Evolutionary conservation across 2,797 vertebrate species (phyloP).

Genomic region (Platyrinchus mystaceus): DNA sequence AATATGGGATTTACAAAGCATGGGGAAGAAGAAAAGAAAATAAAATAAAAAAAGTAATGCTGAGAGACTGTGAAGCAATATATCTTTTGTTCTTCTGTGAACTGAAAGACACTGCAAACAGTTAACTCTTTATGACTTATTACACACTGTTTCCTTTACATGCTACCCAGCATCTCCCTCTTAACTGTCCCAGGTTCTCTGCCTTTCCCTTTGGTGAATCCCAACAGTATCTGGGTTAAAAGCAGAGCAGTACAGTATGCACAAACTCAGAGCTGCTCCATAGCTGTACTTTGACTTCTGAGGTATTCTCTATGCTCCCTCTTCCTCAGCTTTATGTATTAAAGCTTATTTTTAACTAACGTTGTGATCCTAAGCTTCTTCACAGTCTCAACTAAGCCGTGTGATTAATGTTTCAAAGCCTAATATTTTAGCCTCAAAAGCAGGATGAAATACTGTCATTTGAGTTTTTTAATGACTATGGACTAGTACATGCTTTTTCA

Average conservation of each 20-base stretch:
- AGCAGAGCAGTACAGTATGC: background rate
- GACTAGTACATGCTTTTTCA: conserved; percentile 49
- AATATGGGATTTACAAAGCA: background rate
- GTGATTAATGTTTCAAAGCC: conserved; percentile 48
- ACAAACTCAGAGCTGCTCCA: background rate
- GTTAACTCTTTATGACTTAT: background rate
- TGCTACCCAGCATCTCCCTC: background rate
- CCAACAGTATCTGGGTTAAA: background rate
- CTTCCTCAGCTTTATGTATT: conserved; percentile 40
- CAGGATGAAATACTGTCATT: conserved; percentile 66
- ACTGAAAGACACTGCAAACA: background rate
- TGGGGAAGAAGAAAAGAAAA: background rate
- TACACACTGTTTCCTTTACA: background rate
- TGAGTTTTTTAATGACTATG: conserved; percentile 62
- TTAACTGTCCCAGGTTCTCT: background rate
- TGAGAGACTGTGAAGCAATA: background rate
- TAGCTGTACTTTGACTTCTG: conserved; percentile 14
- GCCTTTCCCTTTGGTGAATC: background rate
- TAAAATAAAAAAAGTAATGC: background rate
- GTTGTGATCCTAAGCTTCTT: conserved; percentile 54
- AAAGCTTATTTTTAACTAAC: conserved; percentile 66
- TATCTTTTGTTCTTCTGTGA: background rate
- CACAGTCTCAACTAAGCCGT: conserved; percentile 34
- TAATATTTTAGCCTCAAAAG: conserved; percentile 59
- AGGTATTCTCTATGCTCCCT: conserved; percentile 2